Evolutionary conservation across 2,888 invertebrate species (phyloP).

Genomic region (Tiliacea citrago): DNA sequence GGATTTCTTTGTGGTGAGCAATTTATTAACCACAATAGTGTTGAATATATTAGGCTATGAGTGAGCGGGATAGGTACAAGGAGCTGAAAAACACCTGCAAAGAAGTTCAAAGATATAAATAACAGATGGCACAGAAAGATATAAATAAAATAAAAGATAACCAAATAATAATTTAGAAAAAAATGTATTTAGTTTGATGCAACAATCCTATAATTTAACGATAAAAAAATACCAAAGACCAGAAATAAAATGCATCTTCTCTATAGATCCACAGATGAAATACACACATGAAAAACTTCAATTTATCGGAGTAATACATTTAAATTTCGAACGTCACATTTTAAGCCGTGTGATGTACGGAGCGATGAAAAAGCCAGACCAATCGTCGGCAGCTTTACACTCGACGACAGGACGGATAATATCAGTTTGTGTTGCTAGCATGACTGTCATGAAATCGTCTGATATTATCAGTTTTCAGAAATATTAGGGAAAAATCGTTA

Average conservation of each 20-base stretch:
- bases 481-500: too few species aligned
- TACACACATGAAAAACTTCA: conserved; percentile 38
- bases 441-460: conserved; percentile 9
- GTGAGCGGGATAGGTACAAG: too few species aligned
- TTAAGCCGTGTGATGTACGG: conserved; percentile 47
- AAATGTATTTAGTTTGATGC: too few species aligned
- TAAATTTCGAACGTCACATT: conserved; percentile 52
- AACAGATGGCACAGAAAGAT: too few species aligned
- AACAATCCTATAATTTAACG: too few species aligned
- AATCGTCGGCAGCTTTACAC: conserved; percentile 57
- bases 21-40: too few species aligned
- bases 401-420: conserved; percentile 51
- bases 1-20: not conserved
- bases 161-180: too few species aligned
- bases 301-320: conserved; percentile 46
- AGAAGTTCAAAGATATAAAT: too few species aligned
- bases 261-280: conserved; percentile 14
- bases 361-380: conserved; percentile 48
- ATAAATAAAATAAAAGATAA: not conserved
- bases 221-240: not conserved
- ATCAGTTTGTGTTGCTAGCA: conserved; percentile 42
- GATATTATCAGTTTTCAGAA: not conserved
- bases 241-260: not conserved
- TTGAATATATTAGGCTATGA: not conserved
- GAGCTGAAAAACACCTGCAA: not conserved